Conservation (phyloP, 2,797 vertebrate genomes). For the Sylvilagus floridanus region DNA sequence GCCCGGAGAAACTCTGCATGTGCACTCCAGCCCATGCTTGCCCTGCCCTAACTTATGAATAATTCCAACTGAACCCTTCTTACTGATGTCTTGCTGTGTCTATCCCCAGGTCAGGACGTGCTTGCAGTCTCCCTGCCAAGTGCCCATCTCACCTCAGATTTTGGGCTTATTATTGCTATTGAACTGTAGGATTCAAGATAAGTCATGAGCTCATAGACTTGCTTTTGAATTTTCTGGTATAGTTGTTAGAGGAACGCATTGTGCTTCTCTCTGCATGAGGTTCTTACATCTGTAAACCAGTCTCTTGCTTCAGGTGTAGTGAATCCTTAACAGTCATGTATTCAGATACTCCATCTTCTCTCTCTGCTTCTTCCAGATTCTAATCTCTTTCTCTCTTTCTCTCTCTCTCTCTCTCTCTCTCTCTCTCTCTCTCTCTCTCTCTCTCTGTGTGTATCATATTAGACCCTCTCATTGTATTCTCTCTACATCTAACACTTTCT, state of each 20-base stretch:
- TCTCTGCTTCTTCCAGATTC: slow-evolving; percentile 21
- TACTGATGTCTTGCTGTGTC: background rate
- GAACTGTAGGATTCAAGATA: background rate
- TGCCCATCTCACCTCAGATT: background rate
- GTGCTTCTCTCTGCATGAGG: background rate
- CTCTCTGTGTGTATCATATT: background rate
- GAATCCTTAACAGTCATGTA: background rate
- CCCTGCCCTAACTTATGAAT: background rate
- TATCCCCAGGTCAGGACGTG: background rate
- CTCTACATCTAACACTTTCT: background rate
- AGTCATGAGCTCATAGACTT: background rate
- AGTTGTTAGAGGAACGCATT: background rate
- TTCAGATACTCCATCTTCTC: background rate
- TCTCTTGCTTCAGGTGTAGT: slow-evolving; percentile 24
- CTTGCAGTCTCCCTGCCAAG: background rate
- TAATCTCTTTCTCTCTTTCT: no score
- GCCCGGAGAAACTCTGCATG: background rate
- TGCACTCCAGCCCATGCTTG: background rate
- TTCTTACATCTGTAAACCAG: slow-evolving; percentile 21
- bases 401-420: no score
- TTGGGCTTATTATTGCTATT: background rate
- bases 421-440: no score
- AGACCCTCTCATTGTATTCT: background rate
- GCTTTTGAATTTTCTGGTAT: background rate
- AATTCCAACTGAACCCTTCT: background rate